Conservation (phyloP, 2,888 invertebrate genomes). For the Agelastica alni region DNA sequence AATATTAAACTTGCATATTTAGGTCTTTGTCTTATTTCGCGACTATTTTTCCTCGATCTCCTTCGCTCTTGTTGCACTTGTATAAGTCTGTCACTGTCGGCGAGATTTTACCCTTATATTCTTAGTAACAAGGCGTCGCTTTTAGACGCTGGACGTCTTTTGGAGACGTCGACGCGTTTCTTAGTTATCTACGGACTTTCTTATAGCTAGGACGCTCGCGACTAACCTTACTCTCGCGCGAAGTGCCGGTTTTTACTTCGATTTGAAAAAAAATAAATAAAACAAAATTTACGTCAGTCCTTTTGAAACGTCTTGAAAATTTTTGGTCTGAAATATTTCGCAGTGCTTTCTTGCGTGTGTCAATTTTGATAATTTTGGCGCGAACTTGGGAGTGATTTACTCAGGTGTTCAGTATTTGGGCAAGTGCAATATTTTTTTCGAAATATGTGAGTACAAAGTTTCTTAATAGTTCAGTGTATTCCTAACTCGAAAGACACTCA, state of each 20-base stretch:
- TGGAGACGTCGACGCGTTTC: slow-evolving; percentile 57
- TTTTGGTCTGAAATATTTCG: slow-evolving; percentile 3
- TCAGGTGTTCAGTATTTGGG: slow-evolving; percentile 34
- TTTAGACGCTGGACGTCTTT: slow-evolving; percentile 58
- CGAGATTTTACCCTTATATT: slow-evolving; percentile 52
- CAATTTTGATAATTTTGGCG: slow-evolving; percentile 32
- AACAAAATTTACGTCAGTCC: background rate
- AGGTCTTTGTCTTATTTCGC: slow-evolving; percentile 52
- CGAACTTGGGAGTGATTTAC: slow-evolving; percentile 29
- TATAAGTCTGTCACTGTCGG: slow-evolving; percentile 46
- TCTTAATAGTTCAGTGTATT: too few species aligned
- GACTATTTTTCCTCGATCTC: slow-evolving; percentile 49
- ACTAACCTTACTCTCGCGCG: slow-evolving; percentile 40
- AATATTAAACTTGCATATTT: slow-evolving; percentile 50
- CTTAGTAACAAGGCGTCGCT: slow-evolving; percentile 58
- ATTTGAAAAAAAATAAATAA: slow-evolving; percentile 9
- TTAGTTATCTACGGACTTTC: slow-evolving; percentile 58
- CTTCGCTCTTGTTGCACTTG: slow-evolving; percentile 47
- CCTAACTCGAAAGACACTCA: too few species aligned
- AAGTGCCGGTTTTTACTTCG: slow-evolving; percentile 33
- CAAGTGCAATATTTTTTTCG: slow-evolving; percentile 38
- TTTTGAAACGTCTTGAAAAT: background rate
- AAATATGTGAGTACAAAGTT: slow-evolving; percentile 36
- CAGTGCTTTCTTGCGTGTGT: slow-evolving; percentile 13
- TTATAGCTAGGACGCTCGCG: slow-evolving; percentile 56